Base-by-base conservation (phyloP, 1,140 invertebrate species). In the Pachypsylla venusta region DNA sequence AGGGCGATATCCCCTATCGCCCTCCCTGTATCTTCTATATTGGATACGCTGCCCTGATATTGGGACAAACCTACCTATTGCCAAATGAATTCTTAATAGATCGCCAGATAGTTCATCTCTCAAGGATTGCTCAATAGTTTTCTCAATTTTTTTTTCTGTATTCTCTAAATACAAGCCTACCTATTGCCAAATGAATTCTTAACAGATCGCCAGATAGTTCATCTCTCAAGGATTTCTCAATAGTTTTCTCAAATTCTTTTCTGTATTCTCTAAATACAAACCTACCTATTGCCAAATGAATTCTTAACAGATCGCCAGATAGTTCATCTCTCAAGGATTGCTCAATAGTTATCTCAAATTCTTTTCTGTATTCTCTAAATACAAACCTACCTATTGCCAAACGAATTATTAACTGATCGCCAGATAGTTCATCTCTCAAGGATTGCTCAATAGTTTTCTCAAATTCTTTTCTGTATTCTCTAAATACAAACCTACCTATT, bases 231-330 rank as follows among this genome's bases (percentile, higher is more conserved):
- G 80, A 79, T 66, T 82, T 78, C 67, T 81, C 79, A 59, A 83
- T 79, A 60, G 80, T 81, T 63, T 76, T 76, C 1, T 80, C 80
- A 2, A 77, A 73, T 1, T 83, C 71, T 67, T 76, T 72, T 69
- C 81, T 79, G 71, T 85, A 86, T 65, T 77, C 78, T 55, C 82
- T 78, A 66, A 85, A 84, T 16, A 83, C 76, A 5, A 77, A 68
- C 20, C 73, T 48, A 48, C 42, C 42, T 48, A 48, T 48, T 3
- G 42, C 42, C 42, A 48, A 62, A 81, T 70, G 1, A 79, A 80
- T 39, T 81, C 76, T 60, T 77, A 73, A 22, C 25, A 81, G 69
- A 58, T 82, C 80, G 2, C 81, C 81, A 61, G 68, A 72, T 60
- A 82, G 70, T 68, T 83, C 81, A 4, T 75, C 72, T 64, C 79